Evolutionary conservation across 2,888 invertebrate genomes (phyloP).

Genomic region (Callimorpha dominula): DNA sequence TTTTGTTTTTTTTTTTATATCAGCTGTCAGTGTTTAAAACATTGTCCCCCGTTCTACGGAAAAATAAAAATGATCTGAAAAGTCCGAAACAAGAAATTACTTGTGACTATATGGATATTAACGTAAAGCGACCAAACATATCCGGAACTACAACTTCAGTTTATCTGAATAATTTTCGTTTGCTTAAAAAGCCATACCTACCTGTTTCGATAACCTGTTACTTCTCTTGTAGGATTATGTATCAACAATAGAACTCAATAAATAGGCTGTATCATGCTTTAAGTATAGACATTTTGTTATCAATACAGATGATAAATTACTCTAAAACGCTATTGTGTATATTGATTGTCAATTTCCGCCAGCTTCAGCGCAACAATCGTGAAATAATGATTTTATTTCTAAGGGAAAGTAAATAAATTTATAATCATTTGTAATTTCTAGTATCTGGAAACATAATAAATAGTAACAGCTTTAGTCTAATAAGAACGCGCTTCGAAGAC

Average conservation of each 20-base stretch:
- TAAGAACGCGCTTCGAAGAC: neutral
- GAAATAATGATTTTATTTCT: constrained; percentile 35
- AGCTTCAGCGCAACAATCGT: constrained; percentile 23
- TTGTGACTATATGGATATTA: too few species aligned
- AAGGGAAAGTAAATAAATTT: neutral
- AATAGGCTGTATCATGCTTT: constrained; percentile 40
- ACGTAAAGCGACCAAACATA: too few species aligned
- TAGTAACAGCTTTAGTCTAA: neutral
- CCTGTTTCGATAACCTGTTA: constrained; percentile 19
- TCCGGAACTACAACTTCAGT: neutral
- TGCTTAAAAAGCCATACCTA: neutral
- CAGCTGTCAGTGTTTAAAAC: too few species aligned
- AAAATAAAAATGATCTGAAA: too few species aligned
- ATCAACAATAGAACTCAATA: constrained; percentile 28
- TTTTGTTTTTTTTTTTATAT: too few species aligned
- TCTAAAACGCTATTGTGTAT: constrained; percentile 39
- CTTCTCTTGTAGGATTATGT: constrained; percentile 7
- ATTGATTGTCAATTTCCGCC: neutral
- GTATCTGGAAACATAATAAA: neutral
- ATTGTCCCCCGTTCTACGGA: too few species aligned
- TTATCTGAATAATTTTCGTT: neutral
- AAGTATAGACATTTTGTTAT: constrained; percentile 36
- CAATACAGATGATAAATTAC: constrained; percentile 49
- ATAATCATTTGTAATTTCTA: too few species aligned
- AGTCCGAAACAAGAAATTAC: too few species aligned